Evolutionary conservation across 2,797 vertebrate genomes (phyloP), one percentile per base, ranked within the genome.

Genomic region (Syngnathus rostellatus): DNA sequence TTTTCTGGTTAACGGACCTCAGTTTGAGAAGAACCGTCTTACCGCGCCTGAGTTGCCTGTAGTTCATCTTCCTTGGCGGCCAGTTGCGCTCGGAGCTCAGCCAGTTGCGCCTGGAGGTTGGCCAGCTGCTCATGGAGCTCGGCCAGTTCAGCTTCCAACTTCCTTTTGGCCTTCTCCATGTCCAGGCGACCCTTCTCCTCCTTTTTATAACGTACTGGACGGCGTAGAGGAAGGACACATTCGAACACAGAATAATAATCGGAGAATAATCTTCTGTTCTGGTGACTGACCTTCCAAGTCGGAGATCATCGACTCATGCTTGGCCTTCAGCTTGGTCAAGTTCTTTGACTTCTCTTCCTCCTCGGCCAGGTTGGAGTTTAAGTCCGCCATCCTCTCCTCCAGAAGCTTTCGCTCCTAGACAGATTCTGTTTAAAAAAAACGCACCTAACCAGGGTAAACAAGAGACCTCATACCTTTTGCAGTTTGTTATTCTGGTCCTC

Each of bases 331-430:
- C 74, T 99, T 99, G 65, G 89, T 93, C 50, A 99, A 87, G 64
- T 97, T 98, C 89, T 98, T 97, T 58, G 96, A 97, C 77, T 97
- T 97, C 86, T 99, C 96, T 72, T 99, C 96, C 80, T 99, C 96
- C 84, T 99, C 96, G 0, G 94, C 92, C 59, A 99, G 89, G 80
- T 97, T 98, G 4, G 94, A 93, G 59, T 90, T 97, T 76, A 93
- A 78, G 68, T 99, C 96, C 0, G 92, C 94, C 79, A 97, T 76
- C 77, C 94, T 89, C 81, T 99, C 96, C 81, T 99, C 96, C 9
- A 98, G 86, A 53, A 96, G 85, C 82, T 96, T 96, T 67, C 93
- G 88, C 83, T 99, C 96, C 96, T 99, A 58, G 50, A 0, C 2
- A 39, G 19, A 31, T 3, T 23, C 1, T 0, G 14, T 21, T 57